Evolutionary conservation across 2,113 vertebrate species (phyloP).

Genomic region (Bubo blakistoni): DNA sequence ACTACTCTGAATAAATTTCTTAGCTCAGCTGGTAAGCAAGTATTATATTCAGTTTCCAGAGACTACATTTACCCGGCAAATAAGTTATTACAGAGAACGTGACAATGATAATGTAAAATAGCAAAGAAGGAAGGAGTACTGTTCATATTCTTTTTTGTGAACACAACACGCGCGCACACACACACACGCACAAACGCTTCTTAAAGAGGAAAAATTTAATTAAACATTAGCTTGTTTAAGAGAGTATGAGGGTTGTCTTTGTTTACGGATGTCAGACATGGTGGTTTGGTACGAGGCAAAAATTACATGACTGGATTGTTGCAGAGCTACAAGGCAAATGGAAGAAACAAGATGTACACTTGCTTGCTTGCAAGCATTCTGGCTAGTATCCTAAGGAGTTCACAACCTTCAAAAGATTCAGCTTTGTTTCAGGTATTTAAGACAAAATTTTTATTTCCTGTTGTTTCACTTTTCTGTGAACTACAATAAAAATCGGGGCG

Average conservation of each 20-base stretch:
- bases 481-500: background rate
- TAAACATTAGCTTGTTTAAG: background rate
- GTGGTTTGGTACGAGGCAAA: background rate
- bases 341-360: background rate
- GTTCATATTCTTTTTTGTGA: background rate
- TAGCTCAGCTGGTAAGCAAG: background rate
- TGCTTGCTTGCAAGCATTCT: background rate
- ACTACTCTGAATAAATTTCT: background rate
- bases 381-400: background rate
- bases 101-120: background rate
- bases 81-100: background rate
- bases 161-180: background rate
- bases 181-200: background rate
- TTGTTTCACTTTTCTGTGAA: background rate
- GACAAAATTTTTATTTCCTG: background rate
- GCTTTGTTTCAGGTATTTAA: background rate
- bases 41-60: background rate
- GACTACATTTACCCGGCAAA: background rate
- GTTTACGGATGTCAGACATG: background rate
- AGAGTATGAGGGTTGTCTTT: background rate
- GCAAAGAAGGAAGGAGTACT: background rate
- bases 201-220: background rate
- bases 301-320: background rate
- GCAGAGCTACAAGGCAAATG: background rate
- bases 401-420: background rate